Conservation (phyloP, 1,140 invertebrate species). For the Argopecten irradians region DNA sequence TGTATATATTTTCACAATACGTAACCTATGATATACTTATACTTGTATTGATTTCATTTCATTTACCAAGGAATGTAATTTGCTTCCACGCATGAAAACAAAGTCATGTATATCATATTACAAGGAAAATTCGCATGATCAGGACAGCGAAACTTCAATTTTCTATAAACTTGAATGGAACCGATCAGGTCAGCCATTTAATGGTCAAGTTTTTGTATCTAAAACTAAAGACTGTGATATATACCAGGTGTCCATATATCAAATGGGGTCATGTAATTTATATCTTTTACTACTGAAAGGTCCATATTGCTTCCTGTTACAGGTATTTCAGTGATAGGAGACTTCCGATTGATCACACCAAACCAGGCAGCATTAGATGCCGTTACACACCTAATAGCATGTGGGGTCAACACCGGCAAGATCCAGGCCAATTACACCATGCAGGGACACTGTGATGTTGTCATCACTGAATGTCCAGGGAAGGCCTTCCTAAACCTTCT, state of each 20-base stretch:
- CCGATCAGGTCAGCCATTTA: no score
- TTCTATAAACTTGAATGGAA: no score
- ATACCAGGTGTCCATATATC: neutral
- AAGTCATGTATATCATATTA: no score
- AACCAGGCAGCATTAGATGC: conserved; percentile 58
- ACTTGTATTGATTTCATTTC: neutral
- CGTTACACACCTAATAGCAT: conserved; percentile 60
- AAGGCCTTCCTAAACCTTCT: conserved; percentile 78
- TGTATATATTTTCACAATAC: neutral
- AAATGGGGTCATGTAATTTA: neutral
- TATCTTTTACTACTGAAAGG: neutral
- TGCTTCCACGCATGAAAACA: no score
- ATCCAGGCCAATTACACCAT: conserved; percentile 58
- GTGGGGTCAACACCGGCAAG: conserved; percentile 58
- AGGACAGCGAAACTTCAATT: no score
- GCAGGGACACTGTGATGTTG: conserved; percentile 64
- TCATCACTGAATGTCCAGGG: conserved; percentile 61
- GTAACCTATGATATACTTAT: neutral
- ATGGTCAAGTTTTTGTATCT: no score
- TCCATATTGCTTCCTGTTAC: neutral
- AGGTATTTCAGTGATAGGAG: conserved; percentile 81
- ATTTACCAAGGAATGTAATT: no score
- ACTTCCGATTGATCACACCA: conserved; percentile 57
- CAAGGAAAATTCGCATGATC: no score
- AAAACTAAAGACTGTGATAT: no score